Evolutionary conservation across 2,113 vertebrate genomes (phyloP), one percentile per base, ranked within the genome.

Genomic region (Syngnathus scovelli): DNA sequence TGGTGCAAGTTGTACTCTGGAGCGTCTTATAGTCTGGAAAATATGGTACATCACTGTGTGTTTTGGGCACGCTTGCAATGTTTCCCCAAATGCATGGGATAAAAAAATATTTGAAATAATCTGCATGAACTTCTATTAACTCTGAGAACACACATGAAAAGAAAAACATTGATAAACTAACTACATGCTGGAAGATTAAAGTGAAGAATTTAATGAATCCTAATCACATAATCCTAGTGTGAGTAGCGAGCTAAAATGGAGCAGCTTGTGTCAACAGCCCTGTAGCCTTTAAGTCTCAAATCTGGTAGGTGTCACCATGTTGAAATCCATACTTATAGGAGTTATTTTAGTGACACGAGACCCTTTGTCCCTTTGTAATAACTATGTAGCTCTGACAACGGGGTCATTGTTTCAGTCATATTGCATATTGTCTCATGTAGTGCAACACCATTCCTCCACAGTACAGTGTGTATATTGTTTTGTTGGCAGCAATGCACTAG

Each of bases 371-470:
- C 74, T 79, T 80, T 90, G 87, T 89, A 91, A 92, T 89, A 90
- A 88, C 92, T 83, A 91, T 93, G 92, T 92, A 90, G 82, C 83
- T 71, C 63, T 77, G 71, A 96, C 95, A 98, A 95, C 83, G 89
- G 85, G 85, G 77, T 77, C 79, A 86, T 92, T 98, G 96, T 97
- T 89, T 70, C 21, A 72, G 62, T 84, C 89, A 83, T 87, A 90
- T 94, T 92, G 91, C 95, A 94, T 92, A 93, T 91, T 91, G 85
- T 86, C 90, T 87, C 87, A 83, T 93, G 92, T 92, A 92, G 90
- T 87, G 90, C 92, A 91, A 90, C 92, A 89, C 89, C 90, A 80
- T 92, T 90, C 91, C 89, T 86, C 78, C 70, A 21, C 72, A 55
- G 82, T 49, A 98, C 92, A 95, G 85, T 90, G 74, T 54, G 62